These are phyloP conservation scores for Drosophila novamexicana DNA, from an alignment of 1,140 invertebrate genomes.

Conservation along the genomic window DNA sequence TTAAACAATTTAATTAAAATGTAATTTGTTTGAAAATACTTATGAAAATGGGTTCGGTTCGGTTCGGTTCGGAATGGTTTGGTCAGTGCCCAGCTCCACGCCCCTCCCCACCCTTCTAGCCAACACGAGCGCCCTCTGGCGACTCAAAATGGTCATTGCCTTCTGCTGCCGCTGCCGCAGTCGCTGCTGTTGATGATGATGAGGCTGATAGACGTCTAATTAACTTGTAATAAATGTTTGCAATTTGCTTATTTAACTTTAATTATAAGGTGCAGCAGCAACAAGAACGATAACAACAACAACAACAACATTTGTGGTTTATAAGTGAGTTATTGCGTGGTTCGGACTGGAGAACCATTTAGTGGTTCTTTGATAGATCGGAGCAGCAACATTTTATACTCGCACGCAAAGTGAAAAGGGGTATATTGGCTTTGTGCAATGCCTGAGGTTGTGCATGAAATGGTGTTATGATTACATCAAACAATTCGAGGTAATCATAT, in stretches of 20 bases:
- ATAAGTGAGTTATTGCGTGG: slow-evolving; percentile 66
- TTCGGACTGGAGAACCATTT: slow-evolving; percentile 22
- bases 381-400: not conserved
- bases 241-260: slow-evolving; percentile 82
- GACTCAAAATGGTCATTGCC: slow-evolving; percentile 30
- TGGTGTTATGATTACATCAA: no score
- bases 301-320: slow-evolving; percentile 13
- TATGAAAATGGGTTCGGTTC: slow-evolving; percentile 78
- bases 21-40: slow-evolving; percentile 84
- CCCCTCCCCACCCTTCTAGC: not conserved
- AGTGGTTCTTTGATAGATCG: not conserved
- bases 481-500: no score
- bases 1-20: slow-evolving; percentile 84
- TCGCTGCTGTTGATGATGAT: slow-evolving; percentile 67
- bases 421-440: no score
- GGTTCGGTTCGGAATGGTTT: slow-evolving; percentile 61
- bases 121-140: not conserved
- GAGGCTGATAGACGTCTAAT: slow-evolving; percentile 78
- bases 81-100: not conserved
- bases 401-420: no score
- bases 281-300: slow-evolving; percentile 33
- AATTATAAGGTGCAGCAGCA: slow-evolving; percentile 61
- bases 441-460: no score
- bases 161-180: slow-evolving; percentile 1
- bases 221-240: slow-evolving; percentile 82